Percentiles rank a stretch among this genome's conserved stretches.
phyloP scores from a whole-genome alignment of 2,113 vertebrate species.

The Nothocercus nigrocapillus region DNA sequence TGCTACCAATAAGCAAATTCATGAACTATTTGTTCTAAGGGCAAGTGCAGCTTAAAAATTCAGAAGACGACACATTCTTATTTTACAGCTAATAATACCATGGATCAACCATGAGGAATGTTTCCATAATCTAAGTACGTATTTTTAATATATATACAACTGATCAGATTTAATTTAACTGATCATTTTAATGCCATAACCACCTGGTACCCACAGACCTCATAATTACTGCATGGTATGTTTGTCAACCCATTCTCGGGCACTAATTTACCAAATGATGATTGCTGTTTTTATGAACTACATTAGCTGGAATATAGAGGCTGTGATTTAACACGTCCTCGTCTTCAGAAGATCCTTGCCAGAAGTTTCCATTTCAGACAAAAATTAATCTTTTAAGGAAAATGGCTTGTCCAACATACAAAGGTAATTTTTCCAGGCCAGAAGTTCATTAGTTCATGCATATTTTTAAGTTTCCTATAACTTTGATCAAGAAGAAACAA shows the following conservation, averaged over 20 bases:
- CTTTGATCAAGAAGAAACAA: not conserved
- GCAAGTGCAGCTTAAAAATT: not conserved
- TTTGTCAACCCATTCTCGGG: slow-evolving; percentile 16
- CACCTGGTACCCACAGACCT: not conserved
- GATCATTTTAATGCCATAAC: not conserved
- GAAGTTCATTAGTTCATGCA: not conserved
- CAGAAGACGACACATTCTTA: not conserved
- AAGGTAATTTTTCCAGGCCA: not conserved
- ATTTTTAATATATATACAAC: not conserved
- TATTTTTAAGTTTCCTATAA: not conserved
- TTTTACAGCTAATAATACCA: not conserved
- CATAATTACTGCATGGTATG: not conserved
- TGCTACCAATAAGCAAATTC: not conserved
- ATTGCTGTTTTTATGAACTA: slow-evolving; percentile 29
- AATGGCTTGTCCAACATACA: not conserved
- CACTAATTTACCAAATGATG: slow-evolving; percentile 43
- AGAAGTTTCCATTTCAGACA: not conserved
- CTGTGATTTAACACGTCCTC: not conserved
- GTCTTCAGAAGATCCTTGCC: not conserved
- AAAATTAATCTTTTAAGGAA: not conserved
- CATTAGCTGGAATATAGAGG: slow-evolving; percentile 3
- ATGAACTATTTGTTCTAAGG: not conserved
- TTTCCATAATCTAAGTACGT: not conserved
- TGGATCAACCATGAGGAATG: not conserved
- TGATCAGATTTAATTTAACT: not conserved